Evolutionary conservation across 2,797 vertebrate genomes (phyloP).

Genomic region (Gorsachius magnificus): DNA sequence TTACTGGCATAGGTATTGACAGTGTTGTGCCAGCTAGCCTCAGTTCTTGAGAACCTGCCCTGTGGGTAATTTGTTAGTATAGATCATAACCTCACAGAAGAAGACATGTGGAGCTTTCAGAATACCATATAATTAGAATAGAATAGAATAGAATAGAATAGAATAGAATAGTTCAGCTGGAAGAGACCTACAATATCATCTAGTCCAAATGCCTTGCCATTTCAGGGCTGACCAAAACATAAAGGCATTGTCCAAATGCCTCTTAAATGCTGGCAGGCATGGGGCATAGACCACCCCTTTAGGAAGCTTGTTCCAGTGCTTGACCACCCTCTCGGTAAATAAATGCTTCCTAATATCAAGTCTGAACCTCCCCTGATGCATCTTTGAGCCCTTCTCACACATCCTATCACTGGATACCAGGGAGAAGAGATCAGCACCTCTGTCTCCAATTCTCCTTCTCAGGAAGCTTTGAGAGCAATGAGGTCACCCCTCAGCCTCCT

Average conservation of each 20-base stretch:
- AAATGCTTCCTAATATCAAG: not conserved
- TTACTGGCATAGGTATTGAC: not conserved
- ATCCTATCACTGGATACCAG: not conserved
- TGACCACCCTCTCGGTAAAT: not conserved
- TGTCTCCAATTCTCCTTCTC: not conserved
- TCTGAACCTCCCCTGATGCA: not conserved
- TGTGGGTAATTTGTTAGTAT: not conserved
- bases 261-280: too few species aligned
- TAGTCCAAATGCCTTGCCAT: not conserved
- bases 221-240: not conserved
- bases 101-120: not conserved
- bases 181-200: not conserved
- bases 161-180: not conserved
- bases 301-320: not conserved
- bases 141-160: accelerated
- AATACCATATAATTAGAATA: not conserved
- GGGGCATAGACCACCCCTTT: too few species aligned
- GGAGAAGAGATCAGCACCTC: not conserved
- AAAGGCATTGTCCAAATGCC: not conserved
- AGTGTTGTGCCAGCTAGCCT: not conserved
- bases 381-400: not conserved
- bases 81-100: not conserved
- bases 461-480: not conserved
- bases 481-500: not conserved
- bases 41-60: not conserved